phyloP scores from a whole-genome alignment of 1,140 invertebrate species.

The Microvelia longipes region DNA sequence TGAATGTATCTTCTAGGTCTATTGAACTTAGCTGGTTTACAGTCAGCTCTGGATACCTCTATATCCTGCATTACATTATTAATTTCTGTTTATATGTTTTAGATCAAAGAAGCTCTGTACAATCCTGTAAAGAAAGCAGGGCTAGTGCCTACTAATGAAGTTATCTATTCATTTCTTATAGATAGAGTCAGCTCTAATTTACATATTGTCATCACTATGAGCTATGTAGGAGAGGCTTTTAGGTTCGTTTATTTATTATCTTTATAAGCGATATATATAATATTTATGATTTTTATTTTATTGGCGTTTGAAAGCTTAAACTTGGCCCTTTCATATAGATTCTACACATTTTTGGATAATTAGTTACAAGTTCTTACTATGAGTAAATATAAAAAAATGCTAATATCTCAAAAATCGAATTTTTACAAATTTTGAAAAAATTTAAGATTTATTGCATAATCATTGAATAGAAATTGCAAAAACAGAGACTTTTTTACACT shows the following conservation, averaged over 20 bases:
- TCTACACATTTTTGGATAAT: too few relatives aligned
- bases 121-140: conserved; percentile 47
- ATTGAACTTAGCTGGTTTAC: too few relatives aligned
- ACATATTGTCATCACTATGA: conserved; percentile 71
- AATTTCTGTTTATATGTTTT: conserved; percentile 3
- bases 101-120: conserved; percentile 52
- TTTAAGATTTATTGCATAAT: background rate
- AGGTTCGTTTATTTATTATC: conserved; percentile 29
- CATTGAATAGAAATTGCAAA: background rate
- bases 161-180: conserved; percentile 56
- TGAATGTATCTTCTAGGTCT: too few relatives aligned
- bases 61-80: too few relatives aligned
- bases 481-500: background rate
- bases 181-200: conserved; percentile 57
- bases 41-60: too few relatives aligned
- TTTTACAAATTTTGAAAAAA: background rate
- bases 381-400: too few relatives aligned
- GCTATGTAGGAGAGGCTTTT: conserved; percentile 59
- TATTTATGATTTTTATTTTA: too few relatives aligned
- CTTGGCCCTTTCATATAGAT: too few relatives aligned
- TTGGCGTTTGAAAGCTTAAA: too few relatives aligned
- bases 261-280: too few relatives aligned
- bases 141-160: conserved; percentile 45
- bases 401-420: background rate
- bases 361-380: too few relatives aligned